Evolutionary conservation across 2,888 invertebrate genomes (phyloP).

Genomic region (Creontiades dilutus): DNA sequence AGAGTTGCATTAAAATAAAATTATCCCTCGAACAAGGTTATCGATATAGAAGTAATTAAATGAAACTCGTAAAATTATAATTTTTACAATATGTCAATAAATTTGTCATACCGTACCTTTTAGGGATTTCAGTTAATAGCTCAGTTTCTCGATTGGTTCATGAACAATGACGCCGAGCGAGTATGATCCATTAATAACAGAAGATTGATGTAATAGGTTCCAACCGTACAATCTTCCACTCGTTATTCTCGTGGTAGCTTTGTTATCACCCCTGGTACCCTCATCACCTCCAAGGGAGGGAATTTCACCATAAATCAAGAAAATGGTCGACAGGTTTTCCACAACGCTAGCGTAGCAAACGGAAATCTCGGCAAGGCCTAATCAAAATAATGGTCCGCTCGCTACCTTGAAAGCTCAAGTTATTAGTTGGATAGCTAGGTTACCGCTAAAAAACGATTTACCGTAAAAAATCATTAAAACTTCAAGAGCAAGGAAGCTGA

Average conservation of each 20-base stretch:
- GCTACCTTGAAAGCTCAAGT: constrained; percentile 14
- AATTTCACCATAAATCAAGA: neutral
- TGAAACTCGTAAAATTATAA: too few species aligned
- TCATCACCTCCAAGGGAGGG: neutral
- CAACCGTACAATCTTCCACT: neutral
- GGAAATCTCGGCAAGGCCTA: neutral
- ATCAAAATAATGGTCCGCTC: constrained; percentile 12
- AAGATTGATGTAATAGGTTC: neutral
- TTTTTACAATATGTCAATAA: too few species aligned
- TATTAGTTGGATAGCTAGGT: neutral
- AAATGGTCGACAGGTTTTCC: constrained; percentile 13
- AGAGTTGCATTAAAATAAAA: too few species aligned
- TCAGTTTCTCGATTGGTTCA: too few species aligned
- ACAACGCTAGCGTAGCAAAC: neutral
- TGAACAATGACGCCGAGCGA: too few species aligned
- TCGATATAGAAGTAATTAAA: too few species aligned
- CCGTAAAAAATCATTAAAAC: neutral
- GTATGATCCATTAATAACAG: neutral
- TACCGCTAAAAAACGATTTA: neutral
- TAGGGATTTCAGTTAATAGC: too few species aligned
- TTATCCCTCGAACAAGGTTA: too few species aligned
- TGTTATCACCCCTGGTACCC: neutral
- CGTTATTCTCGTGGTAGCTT: neutral
- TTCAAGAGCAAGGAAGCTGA: neutral
- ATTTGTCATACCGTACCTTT: too few species aligned